phyloP scores from a whole-genome alignment of 2,797 vertebrate genomes.

The Danio jaintianensis region DNA sequence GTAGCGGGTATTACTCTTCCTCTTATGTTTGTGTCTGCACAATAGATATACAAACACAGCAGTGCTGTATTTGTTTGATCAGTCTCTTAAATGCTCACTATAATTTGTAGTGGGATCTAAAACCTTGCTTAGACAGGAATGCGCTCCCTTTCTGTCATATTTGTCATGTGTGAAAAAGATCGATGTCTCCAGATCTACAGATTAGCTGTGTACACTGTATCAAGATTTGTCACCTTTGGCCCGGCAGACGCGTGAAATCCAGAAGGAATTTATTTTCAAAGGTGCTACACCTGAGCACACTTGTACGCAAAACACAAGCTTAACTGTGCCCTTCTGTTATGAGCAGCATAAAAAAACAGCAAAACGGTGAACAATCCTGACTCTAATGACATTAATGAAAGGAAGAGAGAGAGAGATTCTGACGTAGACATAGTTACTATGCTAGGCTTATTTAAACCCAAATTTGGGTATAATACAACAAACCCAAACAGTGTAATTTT shows the following conservation, averaged over 20 bases:
- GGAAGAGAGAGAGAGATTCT: neutral
- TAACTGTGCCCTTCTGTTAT: neutral
- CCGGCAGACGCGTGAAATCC: conserved; percentile 49
- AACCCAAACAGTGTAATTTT: no score
- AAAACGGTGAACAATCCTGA: conserved; percentile 16
- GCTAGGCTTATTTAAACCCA: no score
- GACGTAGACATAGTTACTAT: no score
- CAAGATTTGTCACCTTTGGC: conserved; percentile 39
- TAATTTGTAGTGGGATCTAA: conserved; percentile 25
- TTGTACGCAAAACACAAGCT: conserved; percentile 35
- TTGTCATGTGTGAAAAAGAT: conserved; percentile 59
- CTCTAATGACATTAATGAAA: neutral
- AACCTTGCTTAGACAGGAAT: conserved; percentile 29
- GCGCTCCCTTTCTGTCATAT: conserved; percentile 10
- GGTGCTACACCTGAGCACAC: conserved; percentile 45
- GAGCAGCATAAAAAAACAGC: neutral
- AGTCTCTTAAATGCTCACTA: conserved; percentile 34
- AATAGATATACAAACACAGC: conserved; percentile 53
- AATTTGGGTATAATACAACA: no score
- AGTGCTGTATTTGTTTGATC: conserved; percentile 59
- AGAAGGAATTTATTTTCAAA: conserved; percentile 44
- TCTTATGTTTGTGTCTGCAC: conserved; percentile 49
- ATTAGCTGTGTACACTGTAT: conserved; percentile 66
- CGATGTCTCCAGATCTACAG: conserved; percentile 51
- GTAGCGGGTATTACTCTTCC: conserved; percentile 26